Base-by-base conservation (phyloP, 1,140 invertebrate genomes). In the Stenopsyche tienmushanensis region DNA sequence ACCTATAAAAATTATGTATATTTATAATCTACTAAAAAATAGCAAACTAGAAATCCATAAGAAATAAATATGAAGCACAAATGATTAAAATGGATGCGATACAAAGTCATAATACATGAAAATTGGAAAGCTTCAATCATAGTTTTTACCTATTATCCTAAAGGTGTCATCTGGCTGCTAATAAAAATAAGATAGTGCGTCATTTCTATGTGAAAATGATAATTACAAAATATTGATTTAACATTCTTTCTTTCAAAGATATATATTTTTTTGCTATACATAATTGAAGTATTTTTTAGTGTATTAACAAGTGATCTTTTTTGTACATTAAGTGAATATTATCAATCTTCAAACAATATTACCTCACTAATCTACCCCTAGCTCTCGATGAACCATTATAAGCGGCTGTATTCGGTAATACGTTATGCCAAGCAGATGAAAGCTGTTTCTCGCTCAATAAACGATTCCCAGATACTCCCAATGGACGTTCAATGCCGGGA, bases 111-210 rank as follows among this genome's bases (percentile, higher is more conserved):
- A n/a, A n/a, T n/a, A n/a, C n/a, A n/a, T n/a, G n/a, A n/a, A n/a
- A n/a, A n/a, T n/a, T n/a, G n/a, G n/a, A n/a, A n/a, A n/a, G n/a
- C n/a, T n/a, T n/a, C n/a, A n/a, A n/a, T n/a, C n/a, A n/a, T n/a
- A n/a, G n/a, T n/a, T 42, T 54, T 67, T 67, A 67, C 65, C 66
- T 64, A 65, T 60, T 68, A 53, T 68, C 62, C 47, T 54, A 67
- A 45, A 18, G 10, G 41, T 34, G 26, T 45, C 65, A 65, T 64
- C 54, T 65, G 66, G 58, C 25, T 34, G 66, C 66, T 68, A 49
- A 55, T 65, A 49, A 53, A 68, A 53, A 57, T 50, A 23, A 65
- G 64, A 64, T 17, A 44, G 52, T n/a, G 10, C 52, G 47, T 55
- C 20, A 55, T 39, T 39, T 39, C 15, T 26, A 25, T 7, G 29